Evolutionary conservation across 2,113 vertebrate species (phyloP).

Genomic region (Lota lota): DNA sequence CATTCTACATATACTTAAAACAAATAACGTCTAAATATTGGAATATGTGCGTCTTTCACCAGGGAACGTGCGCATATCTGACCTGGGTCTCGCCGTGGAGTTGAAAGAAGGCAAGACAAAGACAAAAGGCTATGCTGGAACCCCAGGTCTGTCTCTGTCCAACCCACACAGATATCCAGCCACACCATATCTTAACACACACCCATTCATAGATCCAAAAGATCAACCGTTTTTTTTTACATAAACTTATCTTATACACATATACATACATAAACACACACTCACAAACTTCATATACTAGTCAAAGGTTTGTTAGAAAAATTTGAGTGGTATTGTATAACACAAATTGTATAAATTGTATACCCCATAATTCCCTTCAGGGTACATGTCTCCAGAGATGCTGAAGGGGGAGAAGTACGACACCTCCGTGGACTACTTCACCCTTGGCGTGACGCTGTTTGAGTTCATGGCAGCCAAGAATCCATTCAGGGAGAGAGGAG

Average conservation of each 20-base stretch:
- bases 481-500: conserved; percentile 74
- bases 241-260: too few species aligned
- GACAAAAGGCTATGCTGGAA: conserved; percentile 79
- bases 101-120: conserved; percentile 75
- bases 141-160: conserved; percentile 71
- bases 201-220: too few species aligned
- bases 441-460: conserved; percentile 75
- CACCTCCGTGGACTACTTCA: conserved; percentile 76
- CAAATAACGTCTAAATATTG: neutral
- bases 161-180: neutral
- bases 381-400: conserved; percentile 80
- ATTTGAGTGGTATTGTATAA: too few species aligned
- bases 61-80: conserved; percentile 83
- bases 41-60: conserved; percentile 38
- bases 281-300: too few species aligned
- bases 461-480: conserved; percentile 79
- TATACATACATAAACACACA: too few species aligned
- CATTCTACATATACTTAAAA: neutral
- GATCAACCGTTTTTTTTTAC: too few species aligned
- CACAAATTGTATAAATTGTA: too few species aligned
- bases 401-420: conserved; percentile 76
- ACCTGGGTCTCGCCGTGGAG: conserved; percentile 86
- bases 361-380: conserved; percentile 37
- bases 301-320: too few species aligned
- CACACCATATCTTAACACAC: too few species aligned